Conservation (phyloP, 2,797 vertebrate species). For the Hypotaenidia philippensis region DNA sequence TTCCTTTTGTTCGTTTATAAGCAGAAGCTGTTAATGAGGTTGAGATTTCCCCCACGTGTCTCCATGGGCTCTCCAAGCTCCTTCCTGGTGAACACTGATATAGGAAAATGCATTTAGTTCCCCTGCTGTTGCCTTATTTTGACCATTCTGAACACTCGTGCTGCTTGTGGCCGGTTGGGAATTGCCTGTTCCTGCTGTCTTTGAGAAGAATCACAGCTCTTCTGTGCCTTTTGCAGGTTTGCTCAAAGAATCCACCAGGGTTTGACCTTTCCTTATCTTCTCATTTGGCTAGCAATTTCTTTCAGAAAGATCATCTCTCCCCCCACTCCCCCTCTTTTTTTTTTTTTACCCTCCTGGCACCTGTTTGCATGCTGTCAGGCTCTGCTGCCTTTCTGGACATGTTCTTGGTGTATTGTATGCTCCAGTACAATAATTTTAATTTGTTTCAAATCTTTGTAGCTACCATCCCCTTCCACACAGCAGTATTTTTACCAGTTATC, state of each 20-base stretch:
- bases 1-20: neutral
- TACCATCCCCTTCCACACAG: neutral
- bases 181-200: neutral
- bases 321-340: fast-evolving
- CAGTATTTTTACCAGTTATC: neutral
- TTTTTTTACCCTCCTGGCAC: neutral
- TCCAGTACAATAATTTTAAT: neutral
- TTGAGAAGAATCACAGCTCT: neutral
- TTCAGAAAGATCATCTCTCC: neutral
- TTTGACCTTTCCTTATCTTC: neutral
- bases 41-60: neutral
- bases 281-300: neutral
- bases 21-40: neutral
- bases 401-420: neutral
- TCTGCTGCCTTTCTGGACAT: neutral
- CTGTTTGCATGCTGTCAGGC: neutral
- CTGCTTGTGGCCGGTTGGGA: neutral
- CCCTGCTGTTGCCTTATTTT: neutral
- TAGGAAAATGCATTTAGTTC: neutral
- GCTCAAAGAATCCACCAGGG: neutral
- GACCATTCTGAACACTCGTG: neutral
- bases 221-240: neutral
- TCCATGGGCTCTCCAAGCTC: neutral
- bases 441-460: neutral
- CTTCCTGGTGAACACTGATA: neutral